These are phyloP conservation scores for Abrostola triplasia DNA, from an alignment of 2,888 invertebrate genomes.

Conservation along the genomic window DNA sequence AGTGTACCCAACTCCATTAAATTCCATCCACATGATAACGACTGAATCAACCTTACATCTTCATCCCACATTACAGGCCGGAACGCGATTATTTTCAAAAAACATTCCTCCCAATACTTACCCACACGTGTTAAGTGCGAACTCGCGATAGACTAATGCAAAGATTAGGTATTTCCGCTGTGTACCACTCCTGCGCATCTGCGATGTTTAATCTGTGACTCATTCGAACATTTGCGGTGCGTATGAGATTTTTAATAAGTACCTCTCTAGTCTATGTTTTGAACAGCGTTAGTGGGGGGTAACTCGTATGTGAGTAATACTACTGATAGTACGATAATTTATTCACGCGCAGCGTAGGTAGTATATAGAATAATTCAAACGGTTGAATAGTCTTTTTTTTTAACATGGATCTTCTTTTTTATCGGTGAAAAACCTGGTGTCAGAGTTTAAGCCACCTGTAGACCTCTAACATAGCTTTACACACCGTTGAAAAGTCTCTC, in stretches of 20 bases:
- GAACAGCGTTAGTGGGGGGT: too few relatives aligned
- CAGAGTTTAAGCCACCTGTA: too few relatives aligned
- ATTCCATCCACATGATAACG: neutral
- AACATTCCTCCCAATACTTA: conserved; percentile 60
- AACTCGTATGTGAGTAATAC: too few relatives aligned
- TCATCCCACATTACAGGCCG: conserved; percentile 56
- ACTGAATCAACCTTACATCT: conserved; percentile 18
- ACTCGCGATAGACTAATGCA: conserved; percentile 79
- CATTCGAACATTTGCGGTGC: conserved; percentile 45
- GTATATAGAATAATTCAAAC: too few relatives aligned
- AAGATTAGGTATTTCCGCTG: conserved; percentile 87
- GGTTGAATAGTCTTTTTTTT: too few relatives aligned
- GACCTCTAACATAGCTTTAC: too few relatives aligned
- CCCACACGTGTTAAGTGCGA: conserved; percentile 75
- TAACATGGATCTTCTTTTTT: too few relatives aligned
- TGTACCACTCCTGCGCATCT: conserved; percentile 72
- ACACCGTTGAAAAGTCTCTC: too few relatives aligned
- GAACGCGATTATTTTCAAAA: conserved; percentile 71
- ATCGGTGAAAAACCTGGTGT: too few relatives aligned
- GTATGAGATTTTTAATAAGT: conserved; percentile 28
- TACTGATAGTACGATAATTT: too few relatives aligned
- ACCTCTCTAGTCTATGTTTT: conserved; percentile 5
- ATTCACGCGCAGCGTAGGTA: too few relatives aligned
- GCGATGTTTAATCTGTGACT: conserved; percentile 67
- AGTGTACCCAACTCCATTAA: neutral